Base-by-base conservation (phyloP, 2,888 invertebrate species). In the Epiperipatus broadwayi region DNA sequence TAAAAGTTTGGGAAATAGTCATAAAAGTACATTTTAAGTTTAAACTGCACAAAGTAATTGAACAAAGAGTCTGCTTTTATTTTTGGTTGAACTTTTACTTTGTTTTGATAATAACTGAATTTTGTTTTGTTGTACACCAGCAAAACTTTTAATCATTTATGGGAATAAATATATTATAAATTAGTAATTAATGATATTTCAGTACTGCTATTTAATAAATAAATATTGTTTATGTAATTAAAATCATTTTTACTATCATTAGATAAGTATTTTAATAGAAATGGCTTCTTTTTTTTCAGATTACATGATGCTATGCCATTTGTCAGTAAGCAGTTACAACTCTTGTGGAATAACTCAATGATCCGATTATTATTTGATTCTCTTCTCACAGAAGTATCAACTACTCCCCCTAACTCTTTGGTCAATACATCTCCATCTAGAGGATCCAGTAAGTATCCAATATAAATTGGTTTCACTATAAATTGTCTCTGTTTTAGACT, bases 261-360 rank as follows among this genome's bases (percentile, higher is more conserved):
- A n/a, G n/a, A n/a, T n/a, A n/a, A n/a, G n/a, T n/a, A n/a, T n/a
- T n/a, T n/a, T n/a, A n/a, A n/a, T n/a, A n/a, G n/a, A n/a, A n/a
- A n/a, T n/a, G n/a, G n/a, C n/a, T n/a, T 15, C 29, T 5, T 38
- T 43, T 37, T n/a, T 48, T 49, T n/a, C 47, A 72, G 72, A 41
- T 63, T 78, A 1, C 74, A 78, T 38, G 76, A 75, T 21, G 68
- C 77, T 1, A 72, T 79, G 61, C 68, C 69, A 1, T 68, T 69
- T 48, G 70, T 81, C 1, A 59, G 61, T 35, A 54, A 58, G 4
- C 81, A 83, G 54, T 56, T 84, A 25, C 70, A 73, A 8, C 60
- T 73, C 39, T 58, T 83, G 4, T 83, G 81, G 80, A 73, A 62
- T 44, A 58, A 53, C 21, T 51, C 56, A 41, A 59, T 64, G 58